phyloP scores from a whole-genome alignment of 1,140 invertebrate genomes.

The Belonocnema kinseyi region DNA sequence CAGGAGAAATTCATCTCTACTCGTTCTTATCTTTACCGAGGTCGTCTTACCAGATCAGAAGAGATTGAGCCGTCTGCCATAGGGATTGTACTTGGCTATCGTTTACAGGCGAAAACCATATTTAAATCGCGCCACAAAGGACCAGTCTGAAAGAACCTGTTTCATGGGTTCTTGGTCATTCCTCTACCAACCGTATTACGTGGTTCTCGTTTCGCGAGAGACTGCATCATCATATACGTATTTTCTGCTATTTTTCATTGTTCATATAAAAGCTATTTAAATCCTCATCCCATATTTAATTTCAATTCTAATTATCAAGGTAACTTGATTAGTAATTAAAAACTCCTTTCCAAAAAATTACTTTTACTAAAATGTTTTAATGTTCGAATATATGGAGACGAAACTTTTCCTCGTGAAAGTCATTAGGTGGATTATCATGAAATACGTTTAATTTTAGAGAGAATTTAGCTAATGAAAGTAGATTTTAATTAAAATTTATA shows the following conservation, averaged over 20 bases:
- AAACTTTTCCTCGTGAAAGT: background rate
- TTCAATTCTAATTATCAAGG: background rate
- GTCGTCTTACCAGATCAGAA: background rate
- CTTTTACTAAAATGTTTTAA: background rate
- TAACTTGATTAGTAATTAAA: constrained; percentile 19
- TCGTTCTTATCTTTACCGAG: too few species aligned
- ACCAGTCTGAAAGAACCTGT: constrained; percentile 43
- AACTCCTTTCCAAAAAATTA: background rate
- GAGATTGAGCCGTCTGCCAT: background rate
- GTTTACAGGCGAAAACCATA: constrained; percentile 26
- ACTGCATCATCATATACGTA: background rate
- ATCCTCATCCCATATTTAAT: background rate
- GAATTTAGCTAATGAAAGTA: too few species aligned
- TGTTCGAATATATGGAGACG: background rate
- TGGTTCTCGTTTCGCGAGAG: background rate
- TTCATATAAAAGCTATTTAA: background rate
- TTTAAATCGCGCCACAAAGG: constrained; percentile 48
- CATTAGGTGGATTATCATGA: too few species aligned
- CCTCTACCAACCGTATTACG: constrained; percentile 14
- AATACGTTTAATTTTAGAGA: too few species aligned
- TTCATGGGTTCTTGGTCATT: constrained; percentile 33
- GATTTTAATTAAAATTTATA: too few species aligned
- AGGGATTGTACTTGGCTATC: constrained; percentile 4
- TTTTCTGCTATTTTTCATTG: constrained; percentile 8
- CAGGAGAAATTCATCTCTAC: too few species aligned